Evolutionary conservation across 1,140 invertebrate species (phyloP).

Genomic region (fruit fly (Drosophila melanogaster)): Release_6_plus_ISO1_MT NT_033779.5:13961001-13961500

Average conservation of each 20-base stretch:
- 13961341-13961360: slow-evolving; percentile 46
- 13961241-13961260: slow-evolving; percentile 73
- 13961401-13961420: slow-evolving; percentile 82
- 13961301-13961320: slow-evolving; percentile 75
- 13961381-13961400: slow-evolving; percentile 75
- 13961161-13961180: slow-evolving; percentile 76
- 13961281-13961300: slow-evolving; percentile 75
- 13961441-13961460: slow-evolving; percentile 51
- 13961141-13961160: slow-evolving; percentile 75
- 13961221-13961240: no score
- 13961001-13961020: slow-evolving; percentile 72
- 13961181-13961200: slow-evolving; percentile 46
- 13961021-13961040: neutral
- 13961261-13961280: slow-evolving; percentile 77
- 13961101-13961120: slow-evolving; percentile 70
- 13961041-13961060: neutral
- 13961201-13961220: neutral
- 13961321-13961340: slow-evolving; percentile 77
- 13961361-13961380: slow-evolving; percentile 59
- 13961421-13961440: slow-evolving; percentile 78
- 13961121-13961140: slow-evolving; percentile 78
- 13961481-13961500: slow-evolving; percentile 52
- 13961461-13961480: slow-evolving; percentile 80
- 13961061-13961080: slow-evolving; percentile 80
- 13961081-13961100: slow-evolving; percentile 81